A percentile compares a stretch with the other conserved stretches of the same genome.
Conservation (phyloP, 2,888 invertebrate species). For the Meloe dianella region DNA sequence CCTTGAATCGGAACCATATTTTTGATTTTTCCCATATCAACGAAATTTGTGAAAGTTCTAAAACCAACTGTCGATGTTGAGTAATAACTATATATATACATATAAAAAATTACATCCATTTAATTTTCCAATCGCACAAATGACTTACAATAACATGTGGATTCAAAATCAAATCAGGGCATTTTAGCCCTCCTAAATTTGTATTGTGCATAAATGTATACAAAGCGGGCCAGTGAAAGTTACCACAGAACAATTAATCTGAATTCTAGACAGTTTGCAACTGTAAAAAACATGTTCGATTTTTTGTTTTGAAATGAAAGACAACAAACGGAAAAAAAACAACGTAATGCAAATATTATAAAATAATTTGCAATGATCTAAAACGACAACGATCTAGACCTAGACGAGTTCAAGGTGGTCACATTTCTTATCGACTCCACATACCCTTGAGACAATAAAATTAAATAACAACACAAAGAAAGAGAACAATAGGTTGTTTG, state of each 20-base stretch:
- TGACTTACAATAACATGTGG: neutral
- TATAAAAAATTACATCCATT: neutral
- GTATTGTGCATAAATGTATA: neutral
- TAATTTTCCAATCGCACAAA: slow-evolving; percentile 2
- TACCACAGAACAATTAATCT: neutral
- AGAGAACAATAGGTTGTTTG: slow-evolving; percentile 4
- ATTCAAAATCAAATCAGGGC: slow-evolving; percentile 1
- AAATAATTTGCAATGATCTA: slow-evolving; percentile 4
- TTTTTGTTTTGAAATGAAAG: no score
- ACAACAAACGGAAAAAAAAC: no score
- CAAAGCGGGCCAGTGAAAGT: slow-evolving; percentile 10
- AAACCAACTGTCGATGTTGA: neutral
- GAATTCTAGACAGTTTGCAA: neutral
- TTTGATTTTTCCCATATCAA: neutral
- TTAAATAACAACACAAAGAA: slow-evolving; percentile 5
- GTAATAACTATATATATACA: neutral
- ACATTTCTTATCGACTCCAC: slow-evolving; percentile 1
- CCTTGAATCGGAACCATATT: neutral
- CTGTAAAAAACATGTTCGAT: neutral
- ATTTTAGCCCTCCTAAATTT: neutral
- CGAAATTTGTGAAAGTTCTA: neutral
- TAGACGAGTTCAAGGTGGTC: slow-evolving; percentile 7
- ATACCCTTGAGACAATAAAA: slow-evolving; percentile 10
- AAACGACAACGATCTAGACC: slow-evolving; percentile 10
- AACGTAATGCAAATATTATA: neutral